Evolutionary conservation across 92 coral and sea anemone species (phyloP), one percentile per base, ranked within the genome.

Genomic region (Heliopora coerulea): DNA sequence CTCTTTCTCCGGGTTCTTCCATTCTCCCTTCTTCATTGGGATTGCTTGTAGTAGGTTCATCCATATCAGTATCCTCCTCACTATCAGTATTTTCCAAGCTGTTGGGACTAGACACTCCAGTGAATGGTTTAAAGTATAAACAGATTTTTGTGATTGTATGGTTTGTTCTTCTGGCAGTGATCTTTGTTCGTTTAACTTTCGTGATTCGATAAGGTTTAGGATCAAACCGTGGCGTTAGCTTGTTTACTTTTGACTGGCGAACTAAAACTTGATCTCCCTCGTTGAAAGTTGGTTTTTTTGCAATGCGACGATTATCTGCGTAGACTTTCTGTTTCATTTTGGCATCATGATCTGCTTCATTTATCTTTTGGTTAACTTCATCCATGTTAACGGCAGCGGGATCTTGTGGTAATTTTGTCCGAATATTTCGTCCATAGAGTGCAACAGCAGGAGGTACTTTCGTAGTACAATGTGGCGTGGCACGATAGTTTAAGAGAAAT

Each of bases 181-280:
- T 30, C 66, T 21, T 59, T 15, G 67, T 64, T 64, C 54, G 50
- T 64, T 64, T 64, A 3, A 64, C 39, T 1, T 7, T n/a, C 0
- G 30, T 35, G 44, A 64, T 64, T 9, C 37, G 8, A 42, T 64
- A 64, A 29, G 72, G 72, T 64, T 64, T 60, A 21, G 66, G 42
- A 19, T 60, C 20, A 21, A 60, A 60, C 15, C 19, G 21, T 20
- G 72, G 27, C 27, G 52, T 64, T 64, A 64, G n/a, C 19, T 64
- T 64, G 30, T 35, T 59, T 18, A 1, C 6, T 0, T 59, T 59
- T 0, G n/a, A 35, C 28, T 59, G 60, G 13, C 9, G 60, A 5
- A 64, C 72, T 29, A 64, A 44, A 18, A 64, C 72, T 41, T 64
- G 72, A 37, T 64, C 54, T 27, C 66, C 66, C 11, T 11, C 19